Evolutionary conservation across 2,797 vertebrate species (phyloP).

Genomic region (Thamnophis elegans): DNA sequence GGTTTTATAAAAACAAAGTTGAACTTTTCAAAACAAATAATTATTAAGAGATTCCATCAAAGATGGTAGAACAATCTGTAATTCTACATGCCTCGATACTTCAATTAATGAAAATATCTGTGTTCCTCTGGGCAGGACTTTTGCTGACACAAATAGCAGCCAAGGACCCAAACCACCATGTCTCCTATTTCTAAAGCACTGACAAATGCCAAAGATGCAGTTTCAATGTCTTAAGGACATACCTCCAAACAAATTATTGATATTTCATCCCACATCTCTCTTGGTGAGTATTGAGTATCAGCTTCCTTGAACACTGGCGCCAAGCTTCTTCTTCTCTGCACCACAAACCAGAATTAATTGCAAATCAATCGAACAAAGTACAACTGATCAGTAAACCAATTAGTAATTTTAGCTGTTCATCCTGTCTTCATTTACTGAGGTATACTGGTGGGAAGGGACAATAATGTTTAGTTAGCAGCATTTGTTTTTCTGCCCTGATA

Average conservation of each 20-base stretch:
- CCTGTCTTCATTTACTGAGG: slow-evolving; percentile 81
- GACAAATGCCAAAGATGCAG: slow-evolving; percentile 76
- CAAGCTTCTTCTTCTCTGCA: slow-evolving; percentile 85
- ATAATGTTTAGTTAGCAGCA: slow-evolving; percentile 61
- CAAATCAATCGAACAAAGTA: slow-evolving; percentile 99
- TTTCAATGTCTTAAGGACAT: slow-evolving; percentile 70
- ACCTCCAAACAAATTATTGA: slow-evolving; percentile 83
- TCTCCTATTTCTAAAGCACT: slow-evolving; percentile 26
- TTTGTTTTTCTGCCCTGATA: slow-evolving; percentile 22
- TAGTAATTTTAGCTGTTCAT: slow-evolving; percentile 98
- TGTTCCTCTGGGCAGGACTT: background rate
- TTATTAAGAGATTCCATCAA: background rate
- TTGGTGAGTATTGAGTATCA: slow-evolving; percentile 91
- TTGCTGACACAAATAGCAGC: slow-evolving; percentile 5
- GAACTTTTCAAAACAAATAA: background rate
- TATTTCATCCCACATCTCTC: slow-evolving; percentile 79
- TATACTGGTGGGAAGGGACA: slow-evolving; percentile 57
- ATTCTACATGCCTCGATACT: background rate
- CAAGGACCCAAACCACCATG: slow-evolving; percentile 20
- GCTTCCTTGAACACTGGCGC: slow-evolving; percentile 91
- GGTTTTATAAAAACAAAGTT: background rate
- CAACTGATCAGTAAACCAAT: slow-evolving; percentile 99
- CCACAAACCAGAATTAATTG: slow-evolving; percentile 99
- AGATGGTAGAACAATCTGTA: background rate
- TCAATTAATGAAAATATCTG: background rate